A percentile compares a stretch with the other conserved stretches of the same genome.
phyloP scores from a whole-genome alignment of 2,113 vertebrate species.

The Carassius carassius region DNA sequence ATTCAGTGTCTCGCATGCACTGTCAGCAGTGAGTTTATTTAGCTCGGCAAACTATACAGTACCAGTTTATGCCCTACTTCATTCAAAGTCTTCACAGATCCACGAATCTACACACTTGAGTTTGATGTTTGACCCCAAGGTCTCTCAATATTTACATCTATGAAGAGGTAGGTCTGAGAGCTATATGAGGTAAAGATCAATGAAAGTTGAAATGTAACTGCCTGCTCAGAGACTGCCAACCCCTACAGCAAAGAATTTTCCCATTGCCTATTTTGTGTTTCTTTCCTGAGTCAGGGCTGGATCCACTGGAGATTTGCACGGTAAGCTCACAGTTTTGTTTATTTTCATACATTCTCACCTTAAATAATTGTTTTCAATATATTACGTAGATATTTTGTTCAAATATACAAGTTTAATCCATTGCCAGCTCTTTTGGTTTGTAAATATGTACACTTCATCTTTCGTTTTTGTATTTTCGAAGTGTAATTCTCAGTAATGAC shows the following conservation, averaged over 20 bases:
- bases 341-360: neutral
- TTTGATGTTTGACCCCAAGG: conserved; percentile 61
- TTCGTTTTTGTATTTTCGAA: neutral
- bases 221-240: conserved; percentile 68
- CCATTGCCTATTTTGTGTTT: conserved; percentile 62
- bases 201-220: conserved; percentile 80
- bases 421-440: conserved; percentile 3
- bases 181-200: conserved; percentile 74
- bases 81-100: neutral
- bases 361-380: neutral
- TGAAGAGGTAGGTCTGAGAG: conserved; percentile 66
- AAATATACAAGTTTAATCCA: neutral
- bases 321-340: conserved; percentile 63
- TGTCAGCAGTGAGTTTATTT: conserved; percentile 30
- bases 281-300: conserved; percentile 69
- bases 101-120: neutral
- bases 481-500: neutral
- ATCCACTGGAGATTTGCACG: conserved; percentile 67
- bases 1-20: neutral
- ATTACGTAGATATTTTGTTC: neutral
- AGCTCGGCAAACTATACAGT: conserved; percentile 4
- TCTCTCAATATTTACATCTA: conserved; percentile 64
- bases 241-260: conserved; percentile 66
- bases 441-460: neutral
- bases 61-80: conserved; percentile 9